These are phyloP conservation scores for Harpagifer antarcticus DNA, from an alignment of 2,797 vertebrate species.

Conservation along the genomic window DNA sequence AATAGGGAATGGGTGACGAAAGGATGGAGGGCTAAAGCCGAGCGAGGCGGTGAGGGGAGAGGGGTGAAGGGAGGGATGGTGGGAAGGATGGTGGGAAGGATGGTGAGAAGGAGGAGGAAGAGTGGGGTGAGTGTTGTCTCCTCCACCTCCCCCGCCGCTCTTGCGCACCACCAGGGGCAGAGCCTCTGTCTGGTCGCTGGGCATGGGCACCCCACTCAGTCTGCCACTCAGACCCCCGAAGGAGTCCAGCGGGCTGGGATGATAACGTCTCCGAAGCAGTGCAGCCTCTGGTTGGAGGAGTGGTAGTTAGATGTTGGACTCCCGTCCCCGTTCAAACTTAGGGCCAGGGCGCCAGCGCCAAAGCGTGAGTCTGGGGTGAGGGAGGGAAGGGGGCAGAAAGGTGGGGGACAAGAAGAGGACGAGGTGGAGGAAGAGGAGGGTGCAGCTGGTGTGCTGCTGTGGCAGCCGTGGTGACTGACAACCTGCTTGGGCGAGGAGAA, in stretches of 20 bases:
- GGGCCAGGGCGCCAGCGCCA: slow-evolving; percentile 62
- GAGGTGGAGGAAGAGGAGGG: slow-evolving; percentile 91
- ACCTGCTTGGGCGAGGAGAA: slow-evolving; percentile 86
- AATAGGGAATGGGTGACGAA: slow-evolving; percentile 96
- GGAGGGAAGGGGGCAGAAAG: slow-evolving; percentile 89
- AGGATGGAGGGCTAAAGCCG: slow-evolving; percentile 94
- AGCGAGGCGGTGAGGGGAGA: slow-evolving; percentile 92
- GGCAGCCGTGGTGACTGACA: slow-evolving; percentile 86
- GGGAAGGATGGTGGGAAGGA: slow-evolving; percentile 86
- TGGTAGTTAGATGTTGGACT: slow-evolving; percentile 91
- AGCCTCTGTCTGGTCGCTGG: slow-evolving; percentile 96
- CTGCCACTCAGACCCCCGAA: slow-evolving; percentile 89
- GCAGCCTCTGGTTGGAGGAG: slow-evolving; percentile 94
- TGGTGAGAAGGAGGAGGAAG: slow-evolving; percentile 87
- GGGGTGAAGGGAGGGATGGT: slow-evolving; percentile 91
- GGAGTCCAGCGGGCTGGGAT: slow-evolving; percentile 93
- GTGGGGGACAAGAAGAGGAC: slow-evolving; percentile 81
- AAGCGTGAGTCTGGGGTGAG: slow-evolving; percentile 83
- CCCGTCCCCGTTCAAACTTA: slow-evolving; percentile 85
- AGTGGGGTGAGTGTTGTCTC: slow-evolving; percentile 68
- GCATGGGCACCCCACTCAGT: slow-evolving; percentile 86
- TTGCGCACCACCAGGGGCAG: slow-evolving; percentile 97
- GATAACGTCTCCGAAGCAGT: slow-evolving; percentile 97
- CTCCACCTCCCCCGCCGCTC: slow-evolving; percentile 69
- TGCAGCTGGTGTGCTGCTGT: slow-evolving; percentile 75